Evolutionary conservation across 2,113 vertebrate genomes (phyloP).

Genomic region (Calidris pygmaea): DNA sequence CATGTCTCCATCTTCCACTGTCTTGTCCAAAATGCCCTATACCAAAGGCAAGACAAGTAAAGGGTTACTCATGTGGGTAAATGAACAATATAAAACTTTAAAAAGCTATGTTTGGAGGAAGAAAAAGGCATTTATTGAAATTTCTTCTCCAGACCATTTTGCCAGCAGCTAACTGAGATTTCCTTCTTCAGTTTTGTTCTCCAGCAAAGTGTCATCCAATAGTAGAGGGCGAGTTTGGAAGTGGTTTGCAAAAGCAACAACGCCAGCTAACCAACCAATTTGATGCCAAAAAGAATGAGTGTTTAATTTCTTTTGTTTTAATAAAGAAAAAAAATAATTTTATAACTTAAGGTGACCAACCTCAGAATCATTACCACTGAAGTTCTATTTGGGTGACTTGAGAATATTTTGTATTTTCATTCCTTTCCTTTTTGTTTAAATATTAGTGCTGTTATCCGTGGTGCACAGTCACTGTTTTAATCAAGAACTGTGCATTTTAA

Average conservation of each 20-base stretch:
- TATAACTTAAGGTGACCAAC: not conserved
- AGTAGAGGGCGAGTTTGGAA: not conserved
- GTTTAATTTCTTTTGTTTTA: not conserved
- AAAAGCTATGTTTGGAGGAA: not conserved
- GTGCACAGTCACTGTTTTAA: conserved; percentile 23
- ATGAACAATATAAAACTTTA: not conserved
- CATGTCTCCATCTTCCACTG: not conserved
- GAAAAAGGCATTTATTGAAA: not conserved
- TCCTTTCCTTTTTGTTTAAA: conserved; percentile 37
- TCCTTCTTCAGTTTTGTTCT: not conserved
- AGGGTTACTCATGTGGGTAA: not conserved
- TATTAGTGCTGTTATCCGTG: not conserved
- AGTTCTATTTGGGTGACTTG: not conserved
- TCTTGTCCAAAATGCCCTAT: not conserved
- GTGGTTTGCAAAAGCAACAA: not conserved
- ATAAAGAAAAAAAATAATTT: not conserved
- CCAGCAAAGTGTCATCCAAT: not conserved
- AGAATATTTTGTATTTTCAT: conserved; percentile 32
- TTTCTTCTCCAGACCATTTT: not conserved
- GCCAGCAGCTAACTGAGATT: not conserved
- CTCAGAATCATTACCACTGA: not conserved
- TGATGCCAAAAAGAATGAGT: not conserved
- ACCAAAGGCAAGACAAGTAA: not conserved
- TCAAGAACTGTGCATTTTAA: conserved; percentile 59
- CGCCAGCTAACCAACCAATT: not conserved